Evolutionary conservation across 2,797 vertebrate genomes (phyloP).

Genomic region (Tapirus indicus): DNA sequence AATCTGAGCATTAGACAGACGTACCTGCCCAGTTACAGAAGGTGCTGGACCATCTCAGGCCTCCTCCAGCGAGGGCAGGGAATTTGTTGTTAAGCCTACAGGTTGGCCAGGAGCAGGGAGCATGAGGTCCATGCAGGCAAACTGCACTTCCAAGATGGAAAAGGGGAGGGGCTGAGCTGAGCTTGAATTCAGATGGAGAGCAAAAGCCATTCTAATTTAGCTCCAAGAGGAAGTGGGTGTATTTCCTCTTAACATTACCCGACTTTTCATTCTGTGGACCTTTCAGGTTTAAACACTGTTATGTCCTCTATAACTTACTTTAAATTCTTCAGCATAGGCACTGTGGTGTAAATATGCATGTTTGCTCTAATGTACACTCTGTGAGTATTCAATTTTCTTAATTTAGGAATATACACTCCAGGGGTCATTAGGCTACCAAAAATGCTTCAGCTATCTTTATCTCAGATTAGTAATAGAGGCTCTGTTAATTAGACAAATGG

Average conservation of each 20-base stretch:
- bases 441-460: background rate
- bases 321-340: background rate
- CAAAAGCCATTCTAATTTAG: background rate
- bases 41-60: background rate
- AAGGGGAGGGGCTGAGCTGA: background rate
- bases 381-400: background rate
- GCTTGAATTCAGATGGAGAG: background rate
- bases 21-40: background rate
- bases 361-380: background rate
- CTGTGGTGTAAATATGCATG: background rate
- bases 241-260: background rate
- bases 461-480: background rate
- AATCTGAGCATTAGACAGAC: background rate
- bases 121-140: background rate
- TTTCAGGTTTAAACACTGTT: background rate
- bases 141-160: background rate
- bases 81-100: background rate
- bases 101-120: background rate
- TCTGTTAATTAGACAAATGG: slow-evolving; percentile 10
- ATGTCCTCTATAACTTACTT: background rate
- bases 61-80: background rate
- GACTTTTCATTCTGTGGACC: slow-evolving; percentile 9
- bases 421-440: background rate
- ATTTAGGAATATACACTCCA: background rate
- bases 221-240: background rate